These are phyloP conservation scores for Grantiella picta DNA, from an alignment of 2,113 vertebrate genomes.

Conservation along the genomic window DNA sequence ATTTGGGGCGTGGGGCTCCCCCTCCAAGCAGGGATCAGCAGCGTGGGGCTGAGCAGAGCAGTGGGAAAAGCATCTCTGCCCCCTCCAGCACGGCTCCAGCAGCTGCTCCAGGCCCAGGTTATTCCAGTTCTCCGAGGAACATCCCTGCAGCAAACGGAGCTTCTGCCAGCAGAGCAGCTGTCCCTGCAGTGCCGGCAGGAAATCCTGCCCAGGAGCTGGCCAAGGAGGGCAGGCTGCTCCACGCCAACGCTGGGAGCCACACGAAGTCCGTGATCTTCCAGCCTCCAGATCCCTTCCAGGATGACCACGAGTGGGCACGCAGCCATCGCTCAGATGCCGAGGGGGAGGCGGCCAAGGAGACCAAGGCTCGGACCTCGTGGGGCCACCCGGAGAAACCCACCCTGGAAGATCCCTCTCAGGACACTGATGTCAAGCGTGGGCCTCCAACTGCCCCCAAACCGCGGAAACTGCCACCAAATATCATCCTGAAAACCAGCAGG, in stretches of 20 bases:
- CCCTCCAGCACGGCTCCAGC: conserved; percentile 67
- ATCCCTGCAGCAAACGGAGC: not conserved
- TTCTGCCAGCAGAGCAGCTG: not conserved
- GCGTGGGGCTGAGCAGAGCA: not conserved
- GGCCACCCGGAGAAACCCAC: not conserved
- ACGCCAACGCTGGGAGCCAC: rapidly evolving
- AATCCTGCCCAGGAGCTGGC: not conserved
- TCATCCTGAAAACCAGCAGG: conserved; percentile 78
- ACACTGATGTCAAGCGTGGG: conserved; percentile 14
- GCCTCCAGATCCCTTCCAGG: conserved; percentile 63
- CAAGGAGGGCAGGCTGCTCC: not conserved
- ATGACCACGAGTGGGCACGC: not conserved
- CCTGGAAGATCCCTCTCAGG: not conserved
- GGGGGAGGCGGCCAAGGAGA: not conserved
- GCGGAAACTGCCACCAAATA: conserved; percentile 72
- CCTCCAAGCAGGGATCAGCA: not conserved
- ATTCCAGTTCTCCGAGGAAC: conserved; percentile 51
- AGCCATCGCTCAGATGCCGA: not conserved
- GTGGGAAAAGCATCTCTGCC: not conserved
- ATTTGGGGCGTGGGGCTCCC: not conserved
- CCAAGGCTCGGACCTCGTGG: not conserved
- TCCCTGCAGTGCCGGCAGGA: rapidly evolving
- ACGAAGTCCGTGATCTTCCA: not conserved
- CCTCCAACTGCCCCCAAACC: conserved; percentile 84
- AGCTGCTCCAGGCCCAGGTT: conserved; percentile 36